Conservation (phyloP, 2,113 vertebrate genomes). For the Kryptolebias marmoratus region DNA sequence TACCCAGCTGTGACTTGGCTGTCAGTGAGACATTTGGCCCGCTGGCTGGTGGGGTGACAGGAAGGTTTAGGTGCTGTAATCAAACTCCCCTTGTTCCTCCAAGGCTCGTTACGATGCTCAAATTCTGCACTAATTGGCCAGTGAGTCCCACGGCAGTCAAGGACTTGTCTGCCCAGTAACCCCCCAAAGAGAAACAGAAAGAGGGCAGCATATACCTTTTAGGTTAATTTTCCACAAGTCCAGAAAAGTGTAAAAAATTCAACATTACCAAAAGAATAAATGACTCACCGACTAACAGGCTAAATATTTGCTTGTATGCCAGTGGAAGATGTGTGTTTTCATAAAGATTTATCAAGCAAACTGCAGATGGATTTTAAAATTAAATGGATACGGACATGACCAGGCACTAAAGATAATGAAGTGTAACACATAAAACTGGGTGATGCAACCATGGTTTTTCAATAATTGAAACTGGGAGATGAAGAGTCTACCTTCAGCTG, state of each 20-base stretch:
- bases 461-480: slow-evolving; percentile 53
- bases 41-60: slow-evolving; percentile 61
- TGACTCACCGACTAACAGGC: slow-evolving; percentile 1
- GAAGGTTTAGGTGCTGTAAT: slow-evolving; percentile 80
- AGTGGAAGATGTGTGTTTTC: slow-evolving; percentile 33
- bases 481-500: slow-evolving; percentile 50
- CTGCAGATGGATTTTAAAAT: slow-evolving; percentile 41
- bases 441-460: slow-evolving; percentile 6
- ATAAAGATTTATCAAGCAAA: slow-evolving; percentile 25
- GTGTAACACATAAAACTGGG: slow-evolving; percentile 52
- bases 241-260: slow-evolving; percentile 16
- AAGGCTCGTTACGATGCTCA: slow-evolving; percentile 68
- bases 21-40: slow-evolving; percentile 72
- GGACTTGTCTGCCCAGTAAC: slow-evolving; percentile 59
- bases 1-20: slow-evolving; percentile 75
- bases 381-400: slow-evolving; percentile 27
- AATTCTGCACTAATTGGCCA: slow-evolving; percentile 76
- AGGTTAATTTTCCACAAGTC: slow-evolving; percentile 38
- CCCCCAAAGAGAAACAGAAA: slow-evolving; percentile 45
- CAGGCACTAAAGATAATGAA: slow-evolving; percentile 58
- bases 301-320: slow-evolving; percentile 20
- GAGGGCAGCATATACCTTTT: slow-evolving; percentile 46
- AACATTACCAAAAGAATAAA: slow-evolving; percentile 3
- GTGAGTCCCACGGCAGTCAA: slow-evolving; percentile 63
- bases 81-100: slow-evolving; percentile 71